phyloP scores from a whole-genome alignment of 35 echinoderm and acorn worm species.

The Ophioderma brevispina region DNA sequence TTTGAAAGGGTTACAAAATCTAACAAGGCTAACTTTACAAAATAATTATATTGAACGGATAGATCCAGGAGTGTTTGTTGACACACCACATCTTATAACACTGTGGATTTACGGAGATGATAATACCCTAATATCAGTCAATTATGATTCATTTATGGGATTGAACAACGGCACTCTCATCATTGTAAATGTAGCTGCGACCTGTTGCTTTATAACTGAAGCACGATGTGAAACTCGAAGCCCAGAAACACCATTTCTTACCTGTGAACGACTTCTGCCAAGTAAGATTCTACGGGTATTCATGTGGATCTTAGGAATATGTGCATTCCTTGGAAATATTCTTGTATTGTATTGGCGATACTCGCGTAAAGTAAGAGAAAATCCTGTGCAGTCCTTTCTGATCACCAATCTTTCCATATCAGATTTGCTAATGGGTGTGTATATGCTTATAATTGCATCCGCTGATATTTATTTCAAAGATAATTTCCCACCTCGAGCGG shows the following conservation, averaged over 20 bases:
- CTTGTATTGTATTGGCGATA: not conserved
- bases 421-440: constrained; percentile 55
- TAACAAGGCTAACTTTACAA: not conserved
- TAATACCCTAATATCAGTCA: not conserved
- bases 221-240: not conserved
- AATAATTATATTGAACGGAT: not conserved
- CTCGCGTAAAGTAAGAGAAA: not conserved
- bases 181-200: not conserved
- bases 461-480: constrained; percentile 32
- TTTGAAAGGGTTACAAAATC: not conserved
- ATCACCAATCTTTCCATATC: constrained; percentile 47
- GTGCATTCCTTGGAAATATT: not conserved
- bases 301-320: not conserved
- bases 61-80: not conserved
- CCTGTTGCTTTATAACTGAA: not conserved
- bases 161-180: not conserved
- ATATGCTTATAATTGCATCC: constrained; percentile 48
- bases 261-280: not conserved
- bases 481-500: not conserved
- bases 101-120: not conserved
- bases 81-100: not conserved
- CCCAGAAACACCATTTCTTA: not conserved
- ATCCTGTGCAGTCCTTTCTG: constrained; percentile 8
- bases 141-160: not conserved
- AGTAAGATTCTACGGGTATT: not conserved